Evolutionary conservation across 1,140 invertebrate genomes (phyloP), one percentile per base, ranked within the genome.

Genomic region (Phenacoccus solenopsis): DNA sequence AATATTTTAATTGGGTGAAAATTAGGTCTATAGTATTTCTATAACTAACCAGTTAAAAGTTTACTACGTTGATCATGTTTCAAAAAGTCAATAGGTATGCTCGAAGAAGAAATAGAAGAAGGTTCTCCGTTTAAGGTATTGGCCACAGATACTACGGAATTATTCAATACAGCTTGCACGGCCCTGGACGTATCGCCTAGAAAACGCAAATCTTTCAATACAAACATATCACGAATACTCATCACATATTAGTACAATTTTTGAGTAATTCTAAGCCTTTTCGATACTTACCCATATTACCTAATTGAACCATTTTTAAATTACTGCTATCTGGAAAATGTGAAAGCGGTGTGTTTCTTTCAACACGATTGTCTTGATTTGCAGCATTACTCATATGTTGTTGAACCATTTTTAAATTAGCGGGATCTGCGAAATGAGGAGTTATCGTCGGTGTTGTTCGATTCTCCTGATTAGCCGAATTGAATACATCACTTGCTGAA

Each of bases 341-440:
- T 22, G 59, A 25, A 10, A 64, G 25, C 22, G 21, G 59, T 10
- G 59, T 25, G 16, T 64, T 64, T 64, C 59, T 3, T 27, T 64
- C 59, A 3, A 64, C 59, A 20, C 59, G 59, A 64, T 64, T 64
- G 59, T 64, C 59, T 64, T 64, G 59, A 24, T 27, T 64, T 9
- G 59, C 59, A 64, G 59, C 59, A 64, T 64, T 64, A 27, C 59
- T 64, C 59, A 64, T 64, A 16, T 64, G 59, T 27, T 64, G 59
- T 22, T 64, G 59, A 24, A 64, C 59, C 21, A 64, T 16, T 64
- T 64, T 64, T 22, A 64, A 27, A 64, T 64, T 64, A 5, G 59
- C 25, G 1, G 59, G 59, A 25, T 64, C 59, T 24, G 59, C 59
- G 59, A 64, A 64, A 64, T 64, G 59, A 20, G 59, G 25, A 25